Evolutionary conservation across 2,113 vertebrate species (phyloP), one percentile per base, ranked within the genome.

Genomic region (Erythrolamprus reginae): DNA sequence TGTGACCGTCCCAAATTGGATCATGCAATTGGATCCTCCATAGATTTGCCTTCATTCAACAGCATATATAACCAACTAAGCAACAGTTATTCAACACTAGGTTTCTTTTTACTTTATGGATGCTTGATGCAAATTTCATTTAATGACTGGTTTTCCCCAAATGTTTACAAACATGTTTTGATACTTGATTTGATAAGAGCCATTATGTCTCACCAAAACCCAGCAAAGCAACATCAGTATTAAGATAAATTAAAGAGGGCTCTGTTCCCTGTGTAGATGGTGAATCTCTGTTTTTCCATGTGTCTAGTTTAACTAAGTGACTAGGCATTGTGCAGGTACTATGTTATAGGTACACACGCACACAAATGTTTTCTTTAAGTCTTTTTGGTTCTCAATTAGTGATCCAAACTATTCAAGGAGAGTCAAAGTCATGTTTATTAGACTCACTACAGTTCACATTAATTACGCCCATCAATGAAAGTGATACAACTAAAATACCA

Each of bases 381-480:
- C 82, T 92, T 90, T 90, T 50, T 10, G 89, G 90, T 77, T 87
- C 15, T 58, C 42, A 77, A 93, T 89, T 91, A 92, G 58, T 50
- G 70, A 91, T 93, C 84, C 89, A 86, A 92, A 89, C 83, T 88
- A 86, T 58, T 90, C 82, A 92, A 58, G 55, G 26, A 84, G 88
- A 93, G 52, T 93, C 94, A 94, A 93, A 92, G 90, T 95, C 91
- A 93, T 94, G 91, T 50, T 92, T 93, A 93, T 95, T 95, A 96
- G 92, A 89, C 52, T 92, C 19, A 15, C 89, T 95, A 93, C 91
- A 96, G 61, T 88, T 96, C 92, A 91, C 92, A 95, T 91, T 93
- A 95, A 96, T 96, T 96, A 96, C 90, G 42, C 70, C 89, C 84
- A 92, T 94, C 92, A 93, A 0, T 95, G 93, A 92, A 96, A 91